Evolutionary conservation across 2,113 vertebrate species (phyloP).

Genomic region (Prolemur simus): DNA sequence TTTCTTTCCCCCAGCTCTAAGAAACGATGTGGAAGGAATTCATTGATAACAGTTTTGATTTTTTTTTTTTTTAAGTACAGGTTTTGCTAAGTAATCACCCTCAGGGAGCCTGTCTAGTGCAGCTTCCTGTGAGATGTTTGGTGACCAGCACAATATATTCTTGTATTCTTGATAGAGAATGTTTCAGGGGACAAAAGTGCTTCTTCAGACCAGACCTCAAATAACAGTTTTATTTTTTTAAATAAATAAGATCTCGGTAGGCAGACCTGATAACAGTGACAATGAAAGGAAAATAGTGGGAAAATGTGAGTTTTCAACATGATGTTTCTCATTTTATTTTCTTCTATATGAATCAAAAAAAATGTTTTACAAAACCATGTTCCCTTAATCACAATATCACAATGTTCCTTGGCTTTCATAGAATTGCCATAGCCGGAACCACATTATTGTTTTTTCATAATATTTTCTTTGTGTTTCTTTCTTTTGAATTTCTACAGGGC

Average conservation of each 20-base stretch:
- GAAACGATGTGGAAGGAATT: conserved; percentile 86
- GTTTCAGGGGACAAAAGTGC: conserved; percentile 37
- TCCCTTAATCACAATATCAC: neutral
- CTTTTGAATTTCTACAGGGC: conserved; percentile 86
- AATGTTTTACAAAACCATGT: conserved; percentile 1
- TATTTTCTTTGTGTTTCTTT: conserved; percentile 66
- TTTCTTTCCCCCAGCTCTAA: conserved; percentile 84
- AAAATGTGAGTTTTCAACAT: conserved; percentile 20
- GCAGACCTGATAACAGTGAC: neutral
- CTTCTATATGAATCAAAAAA: conserved; percentile 11
- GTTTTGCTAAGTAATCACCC: conserved; percentile 84
- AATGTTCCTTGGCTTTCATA: conserved; percentile 50
- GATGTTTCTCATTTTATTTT: conserved; percentile 26
- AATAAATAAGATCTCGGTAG: conserved; percentile 13
- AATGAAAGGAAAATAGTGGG: neutral
- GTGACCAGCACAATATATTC: conserved; percentile 68
- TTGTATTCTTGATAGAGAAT: conserved; percentile 29
- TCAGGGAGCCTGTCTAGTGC: conserved; percentile 83
- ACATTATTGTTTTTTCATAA: conserved; percentile 61
- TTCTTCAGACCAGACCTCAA: conserved; percentile 62
- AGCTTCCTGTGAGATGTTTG: conserved; percentile 83
- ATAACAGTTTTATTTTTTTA: neutral
- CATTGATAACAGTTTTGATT: conserved; percentile 87
- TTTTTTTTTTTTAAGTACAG: conserved; percentile 68
- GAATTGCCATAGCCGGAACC: conserved; percentile 23